phyloP scores from a whole-genome alignment of 1,140 invertebrate genomes.

The Drosophila pseudoananassae region DNA sequence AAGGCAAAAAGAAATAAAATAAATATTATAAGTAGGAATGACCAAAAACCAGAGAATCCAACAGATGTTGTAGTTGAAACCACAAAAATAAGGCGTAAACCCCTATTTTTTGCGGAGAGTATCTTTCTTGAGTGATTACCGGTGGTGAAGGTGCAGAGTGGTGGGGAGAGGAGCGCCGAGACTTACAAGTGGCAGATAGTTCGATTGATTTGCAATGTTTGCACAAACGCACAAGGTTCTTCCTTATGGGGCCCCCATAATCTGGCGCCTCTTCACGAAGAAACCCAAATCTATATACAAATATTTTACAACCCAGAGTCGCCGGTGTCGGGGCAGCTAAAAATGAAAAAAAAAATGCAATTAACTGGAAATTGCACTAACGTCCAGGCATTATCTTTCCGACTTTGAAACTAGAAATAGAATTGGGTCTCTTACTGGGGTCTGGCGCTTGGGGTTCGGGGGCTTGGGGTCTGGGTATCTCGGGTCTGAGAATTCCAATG shows the following conservation, averaged over 20 bases:
- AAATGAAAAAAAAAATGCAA: constrained; percentile 34
- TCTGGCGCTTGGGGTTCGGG: not conserved
- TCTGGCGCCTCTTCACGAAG: constrained; percentile 47
- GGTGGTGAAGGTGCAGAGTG: not conserved
- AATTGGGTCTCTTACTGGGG: not conserved
- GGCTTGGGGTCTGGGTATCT: not conserved
- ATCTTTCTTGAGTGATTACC: constrained; percentile 6
- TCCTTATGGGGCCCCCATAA: constrained; percentile 53
- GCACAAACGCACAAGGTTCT: constrained; percentile 52
- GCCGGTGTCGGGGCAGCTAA: constrained; percentile 5
- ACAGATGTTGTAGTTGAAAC: constrained; percentile 24
- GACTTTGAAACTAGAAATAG: constrained; percentile 2
- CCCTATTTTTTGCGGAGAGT: not conserved
- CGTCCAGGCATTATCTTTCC: constrained; percentile 19
- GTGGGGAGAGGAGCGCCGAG: not conserved
- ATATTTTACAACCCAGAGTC: constrained; percentile 49
- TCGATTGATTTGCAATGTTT: constrained; percentile 55
- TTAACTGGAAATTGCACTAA: constrained; percentile 50
- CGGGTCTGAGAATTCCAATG: constrained; percentile 5
- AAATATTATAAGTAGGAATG: not conserved
- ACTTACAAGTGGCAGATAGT: constrained; percentile 48
- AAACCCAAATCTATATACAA: constrained; percentile 54
- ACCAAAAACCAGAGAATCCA: constrained; percentile 7
- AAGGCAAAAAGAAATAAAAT: not conserved
- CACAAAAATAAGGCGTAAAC: constrained; percentile 10